These are phyloP conservation scores for Apostichopus japonicus DNA, from an alignment of 35 echinoderm and acorn worm species.

Conservation along the genomic window DNA sequence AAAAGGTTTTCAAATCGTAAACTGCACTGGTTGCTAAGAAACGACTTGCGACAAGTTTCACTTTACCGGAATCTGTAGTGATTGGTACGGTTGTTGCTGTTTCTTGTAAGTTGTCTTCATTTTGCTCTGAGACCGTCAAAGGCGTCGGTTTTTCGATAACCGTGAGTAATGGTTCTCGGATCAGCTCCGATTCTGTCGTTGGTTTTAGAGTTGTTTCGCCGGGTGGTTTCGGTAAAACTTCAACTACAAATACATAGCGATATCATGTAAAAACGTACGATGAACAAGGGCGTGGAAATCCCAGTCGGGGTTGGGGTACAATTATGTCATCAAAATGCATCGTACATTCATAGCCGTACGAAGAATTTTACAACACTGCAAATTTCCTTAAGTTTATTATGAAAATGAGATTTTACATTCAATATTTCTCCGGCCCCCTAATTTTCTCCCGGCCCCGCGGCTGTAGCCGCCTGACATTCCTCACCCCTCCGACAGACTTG, in stretches of 20 bases:
- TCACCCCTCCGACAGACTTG: too few species aligned
- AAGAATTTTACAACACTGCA: too few species aligned
- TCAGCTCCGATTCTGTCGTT: conserved; percentile 26
- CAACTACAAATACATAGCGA: not conserved
- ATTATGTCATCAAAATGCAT: too few species aligned
- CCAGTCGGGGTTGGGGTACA: too few species aligned
- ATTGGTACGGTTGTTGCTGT: conserved; percentile 28
- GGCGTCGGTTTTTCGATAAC: conserved; percentile 19
- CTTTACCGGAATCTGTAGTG: conserved; percentile 5
- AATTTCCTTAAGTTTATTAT: too few species aligned
- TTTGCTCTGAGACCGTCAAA: conserved; percentile 13
- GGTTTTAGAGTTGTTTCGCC: not conserved
- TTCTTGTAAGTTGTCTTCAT: conserved; percentile 29
- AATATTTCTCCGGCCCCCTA: too few species aligned
- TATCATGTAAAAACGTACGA: not conserved
- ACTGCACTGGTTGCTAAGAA: not conserved
- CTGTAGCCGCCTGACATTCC: too few species aligned
- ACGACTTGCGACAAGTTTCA: conserved; percentile 20
- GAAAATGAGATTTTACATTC: too few species aligned
- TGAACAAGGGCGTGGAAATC: too few species aligned
- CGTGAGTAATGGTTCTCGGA: conserved; percentile 42
- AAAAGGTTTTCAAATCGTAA: too few species aligned
- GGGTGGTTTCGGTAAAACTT: conserved; percentile 2
- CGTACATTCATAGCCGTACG: too few species aligned
- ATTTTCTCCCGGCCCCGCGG: too few species aligned